These are phyloP conservation scores for Urocynchramus pylzowi DNA, from an alignment of 2,113 vertebrate species.

Conservation along the genomic window DNA sequence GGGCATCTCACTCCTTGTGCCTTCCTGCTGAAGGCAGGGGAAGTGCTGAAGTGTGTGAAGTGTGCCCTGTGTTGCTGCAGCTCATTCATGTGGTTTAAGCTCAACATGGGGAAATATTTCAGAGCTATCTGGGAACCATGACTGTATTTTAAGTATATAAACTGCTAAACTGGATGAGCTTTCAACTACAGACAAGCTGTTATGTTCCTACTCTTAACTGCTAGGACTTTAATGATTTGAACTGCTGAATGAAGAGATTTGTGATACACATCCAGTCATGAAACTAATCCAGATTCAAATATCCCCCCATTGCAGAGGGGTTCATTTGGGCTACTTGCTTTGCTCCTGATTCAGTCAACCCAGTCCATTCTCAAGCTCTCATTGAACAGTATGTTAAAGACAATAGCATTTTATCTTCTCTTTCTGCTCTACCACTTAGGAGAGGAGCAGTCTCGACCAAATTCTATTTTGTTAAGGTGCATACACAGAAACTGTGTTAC, in stretches of 20 bases:
- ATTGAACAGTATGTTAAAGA: background rate
- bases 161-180: background rate
- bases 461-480: background rate
- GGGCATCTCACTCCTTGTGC: accelerated
- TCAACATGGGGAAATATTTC: background rate
- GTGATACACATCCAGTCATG: background rate
- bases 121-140: background rate
- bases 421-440: background rate
- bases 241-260: background rate
- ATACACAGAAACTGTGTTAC: background rate
- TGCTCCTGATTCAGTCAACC: background rate
- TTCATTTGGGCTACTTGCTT: background rate
- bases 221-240: background rate
- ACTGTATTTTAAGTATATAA: background rate
- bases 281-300: background rate
- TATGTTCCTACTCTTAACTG: background rate
- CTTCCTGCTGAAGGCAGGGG: background rate
- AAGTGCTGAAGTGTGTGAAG: background rate
- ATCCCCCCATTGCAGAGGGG: background rate
- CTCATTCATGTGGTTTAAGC: background rate
- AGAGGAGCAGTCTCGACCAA: background rate
- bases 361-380: background rate
- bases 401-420: background rate
- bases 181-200: background rate
- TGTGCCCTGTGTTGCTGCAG: background rate